Evolutionary conservation across 2,797 vertebrate genomes (phyloP).

Genomic region (Alauda arvensis): DNA sequence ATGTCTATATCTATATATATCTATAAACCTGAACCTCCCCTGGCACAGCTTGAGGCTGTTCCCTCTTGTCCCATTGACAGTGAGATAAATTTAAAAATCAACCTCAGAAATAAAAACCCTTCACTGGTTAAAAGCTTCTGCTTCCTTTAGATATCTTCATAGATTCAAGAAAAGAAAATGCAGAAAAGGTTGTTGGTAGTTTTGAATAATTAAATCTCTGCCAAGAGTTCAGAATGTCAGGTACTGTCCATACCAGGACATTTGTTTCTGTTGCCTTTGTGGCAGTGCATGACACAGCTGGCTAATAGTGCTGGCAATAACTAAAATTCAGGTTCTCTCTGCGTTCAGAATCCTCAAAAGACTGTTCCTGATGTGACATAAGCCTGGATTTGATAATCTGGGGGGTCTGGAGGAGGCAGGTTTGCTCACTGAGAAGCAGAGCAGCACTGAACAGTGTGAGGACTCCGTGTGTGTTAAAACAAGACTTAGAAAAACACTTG

Average conservation of each 20-base stretch:
- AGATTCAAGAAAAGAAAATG: background rate
- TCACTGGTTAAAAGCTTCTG: background rate
- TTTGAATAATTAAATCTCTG: background rate
- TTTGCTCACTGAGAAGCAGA: background rate
- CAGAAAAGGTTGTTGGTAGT: background rate
- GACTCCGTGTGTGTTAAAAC: background rate
- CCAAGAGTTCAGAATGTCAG: background rate
- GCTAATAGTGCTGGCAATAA: background rate
- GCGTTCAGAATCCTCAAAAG: background rate
- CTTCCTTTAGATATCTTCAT: background rate
- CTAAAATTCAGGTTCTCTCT: background rate
- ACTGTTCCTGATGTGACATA: background rate
- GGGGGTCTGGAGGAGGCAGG: background rate
- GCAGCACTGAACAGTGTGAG: background rate
- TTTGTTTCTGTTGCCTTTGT: background rate
- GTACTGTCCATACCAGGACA: background rate
- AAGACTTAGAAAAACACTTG: slow-evolving; percentile 2
- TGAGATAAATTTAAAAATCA: background rate
- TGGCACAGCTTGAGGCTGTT: too few relatives aligned
- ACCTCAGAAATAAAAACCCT: background rate
- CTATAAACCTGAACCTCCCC: background rate
- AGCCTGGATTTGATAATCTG: background rate
- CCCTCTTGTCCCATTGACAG: background rate
- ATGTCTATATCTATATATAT: background rate
- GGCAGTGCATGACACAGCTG: background rate